A percentile compares a stretch with the other conserved stretches of the same genome.
Evolutionary conservation across 2,113 vertebrate species (phyloP).

Genomic region (Chunga burmeisteri): DNA sequence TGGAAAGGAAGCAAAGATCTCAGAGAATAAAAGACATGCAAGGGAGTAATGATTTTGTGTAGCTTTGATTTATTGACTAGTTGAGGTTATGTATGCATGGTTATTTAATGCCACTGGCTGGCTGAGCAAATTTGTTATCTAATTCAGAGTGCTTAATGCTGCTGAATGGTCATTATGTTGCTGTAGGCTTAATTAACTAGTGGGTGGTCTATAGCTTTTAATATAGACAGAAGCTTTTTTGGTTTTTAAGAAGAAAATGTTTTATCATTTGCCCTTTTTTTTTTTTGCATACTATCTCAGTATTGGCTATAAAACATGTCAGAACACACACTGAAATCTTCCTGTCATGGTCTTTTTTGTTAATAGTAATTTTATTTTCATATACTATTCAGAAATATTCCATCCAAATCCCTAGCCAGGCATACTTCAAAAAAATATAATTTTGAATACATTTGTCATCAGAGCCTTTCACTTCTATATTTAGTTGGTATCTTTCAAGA

Average conservation of each 20-base stretch:
- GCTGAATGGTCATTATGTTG: neutral
- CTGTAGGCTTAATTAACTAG: conserved; percentile 2
- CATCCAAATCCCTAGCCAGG: neutral
- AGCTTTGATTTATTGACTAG: conserved; percentile 28
- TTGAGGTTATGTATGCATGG: neutral
- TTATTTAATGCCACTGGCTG: conserved; percentile 15
- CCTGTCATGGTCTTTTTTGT: neutral
- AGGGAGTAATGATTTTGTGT: conserved; percentile 10
- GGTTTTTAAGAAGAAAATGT: neutral
- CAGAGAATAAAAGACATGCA: neutral
- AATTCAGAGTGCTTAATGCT: neutral
- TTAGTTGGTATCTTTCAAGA: neutral
- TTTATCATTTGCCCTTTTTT: neutral
- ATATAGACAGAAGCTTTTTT: neutral
- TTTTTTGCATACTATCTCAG: neutral
- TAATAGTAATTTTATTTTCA: neutral
- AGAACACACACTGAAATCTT: neutral
- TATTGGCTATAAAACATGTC: neutral
- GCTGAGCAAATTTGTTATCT: neutral
- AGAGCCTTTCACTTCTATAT: neutral
- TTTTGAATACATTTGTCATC: neutral
- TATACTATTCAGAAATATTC: neutral
- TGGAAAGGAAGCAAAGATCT: neutral
- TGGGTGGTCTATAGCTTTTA: neutral
- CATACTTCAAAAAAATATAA: neutral